Percentiles rank a stretch among this genome's conserved stretches.
phyloP scores from a whole-genome alignment of 2,113 vertebrate genomes.

The Zosterops borbonicus region DNA sequence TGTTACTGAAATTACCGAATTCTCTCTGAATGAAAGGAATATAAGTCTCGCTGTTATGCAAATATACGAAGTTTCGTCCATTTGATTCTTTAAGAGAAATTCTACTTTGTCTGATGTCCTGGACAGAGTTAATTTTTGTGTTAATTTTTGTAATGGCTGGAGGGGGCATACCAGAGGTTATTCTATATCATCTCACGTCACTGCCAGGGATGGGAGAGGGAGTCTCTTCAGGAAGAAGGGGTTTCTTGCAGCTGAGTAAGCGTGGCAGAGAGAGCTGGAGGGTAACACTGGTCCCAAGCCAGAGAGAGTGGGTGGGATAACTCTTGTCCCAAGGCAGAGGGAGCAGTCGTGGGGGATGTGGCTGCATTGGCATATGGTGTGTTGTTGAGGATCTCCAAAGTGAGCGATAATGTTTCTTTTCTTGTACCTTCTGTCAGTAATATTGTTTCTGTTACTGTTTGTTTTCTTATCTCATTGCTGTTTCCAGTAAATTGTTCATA shows the following conservation, averaged over 20 bases:
- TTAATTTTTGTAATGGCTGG: not conserved
- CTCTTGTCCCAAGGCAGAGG: not conserved
- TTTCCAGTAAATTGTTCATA: not conserved
- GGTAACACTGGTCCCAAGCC: not conserved
- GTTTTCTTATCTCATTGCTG: not conserved
- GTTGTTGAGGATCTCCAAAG: fast-evolving
- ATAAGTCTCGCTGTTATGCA: not conserved
- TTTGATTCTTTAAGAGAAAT: not conserved
- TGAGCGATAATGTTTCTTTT: not conserved
- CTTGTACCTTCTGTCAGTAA: not conserved
- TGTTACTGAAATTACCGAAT: not conserved
- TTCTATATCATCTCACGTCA: not conserved
- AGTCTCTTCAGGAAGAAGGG: not conserved
- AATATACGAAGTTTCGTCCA: not conserved
- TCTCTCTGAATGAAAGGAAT: not conserved
- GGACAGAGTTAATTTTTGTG: not conserved
- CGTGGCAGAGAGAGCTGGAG: not conserved
- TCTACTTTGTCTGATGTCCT: not conserved
- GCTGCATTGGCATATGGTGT: fast-evolving
- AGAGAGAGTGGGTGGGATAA: not conserved
- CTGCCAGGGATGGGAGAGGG: not conserved
- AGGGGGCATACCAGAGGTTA: not conserved
- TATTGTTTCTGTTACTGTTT: not conserved
- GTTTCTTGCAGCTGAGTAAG: not conserved
- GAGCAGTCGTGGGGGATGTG: fast-evolving